A percentile compares a stretch with the other conserved stretches of the same genome.
phyloP scores from a whole-genome alignment of 2,888 invertebrate species.

The Acrocyrtus sp. region DNA sequence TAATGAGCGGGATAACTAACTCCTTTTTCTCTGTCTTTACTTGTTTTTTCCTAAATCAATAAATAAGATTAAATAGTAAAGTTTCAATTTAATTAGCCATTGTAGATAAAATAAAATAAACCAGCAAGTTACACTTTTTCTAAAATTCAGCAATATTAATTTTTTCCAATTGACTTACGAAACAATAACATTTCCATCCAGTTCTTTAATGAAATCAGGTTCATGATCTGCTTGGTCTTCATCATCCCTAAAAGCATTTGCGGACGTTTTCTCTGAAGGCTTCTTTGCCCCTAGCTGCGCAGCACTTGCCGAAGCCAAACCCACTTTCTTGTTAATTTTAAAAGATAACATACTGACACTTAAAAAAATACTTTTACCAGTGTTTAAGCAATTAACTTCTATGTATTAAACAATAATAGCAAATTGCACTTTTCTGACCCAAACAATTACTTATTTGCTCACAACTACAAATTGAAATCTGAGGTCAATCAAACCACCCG shows the following conservation, averaged over 20 bases:
- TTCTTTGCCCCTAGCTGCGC: background rate
- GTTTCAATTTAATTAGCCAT: constrained; percentile 11
- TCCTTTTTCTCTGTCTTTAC: constrained; percentile 57
- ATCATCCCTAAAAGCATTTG: constrained; percentile 51
- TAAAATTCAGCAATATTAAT: background rate
- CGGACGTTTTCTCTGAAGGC: constrained; percentile 2
- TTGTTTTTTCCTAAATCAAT: constrained; percentile 36
- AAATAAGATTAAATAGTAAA: constrained; percentile 9
- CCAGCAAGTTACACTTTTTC: too few species aligned
- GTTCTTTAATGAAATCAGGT: constrained; percentile 59
- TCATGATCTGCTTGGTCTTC: constrained; percentile 57
- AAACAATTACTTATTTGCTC: too few species aligned
- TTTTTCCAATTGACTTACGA: too few species aligned
- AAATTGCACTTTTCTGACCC: background rate
- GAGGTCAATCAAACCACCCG: too few species aligned
- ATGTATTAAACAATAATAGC: background rate
- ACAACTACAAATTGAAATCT: too few species aligned
- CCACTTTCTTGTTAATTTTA: constrained; percentile 38
- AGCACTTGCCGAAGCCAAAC: background rate
- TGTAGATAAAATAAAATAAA: too few species aligned
- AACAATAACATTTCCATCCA: constrained; percentile 58
- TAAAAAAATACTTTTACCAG: too few species aligned
- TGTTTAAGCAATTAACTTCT: too few species aligned
- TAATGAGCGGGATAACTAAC: constrained; percentile 67
- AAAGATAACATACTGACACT: constrained; percentile 39